Evolutionary conservation across 2,797 vertebrate genomes (phyloP).

Genomic region (Synanceia verrucosa): DNA sequence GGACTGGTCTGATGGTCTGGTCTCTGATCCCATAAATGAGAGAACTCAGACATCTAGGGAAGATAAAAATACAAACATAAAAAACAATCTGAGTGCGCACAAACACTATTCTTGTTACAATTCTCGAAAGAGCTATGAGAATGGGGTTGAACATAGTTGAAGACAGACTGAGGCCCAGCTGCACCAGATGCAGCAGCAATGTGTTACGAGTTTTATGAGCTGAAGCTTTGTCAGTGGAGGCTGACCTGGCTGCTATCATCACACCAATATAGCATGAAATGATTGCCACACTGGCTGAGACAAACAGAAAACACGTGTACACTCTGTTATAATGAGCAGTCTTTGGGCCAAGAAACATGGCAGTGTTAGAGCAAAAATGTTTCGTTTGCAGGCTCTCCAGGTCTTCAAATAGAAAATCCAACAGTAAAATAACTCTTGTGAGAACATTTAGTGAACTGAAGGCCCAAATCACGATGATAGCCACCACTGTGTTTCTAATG

Average conservation of each 20-base stretch:
- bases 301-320: slow-evolving; percentile 25
- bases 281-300: background rate
- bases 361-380: slow-evolving; percentile 10
- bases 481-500: slow-evolving; percentile 48
- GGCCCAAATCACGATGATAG: slow-evolving; percentile 17
- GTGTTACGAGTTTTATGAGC: slow-evolving; percentile 41
- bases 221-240: slow-evolving; percentile 47
- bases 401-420: slow-evolving; percentile 11
- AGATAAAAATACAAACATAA: slow-evolving; percentile 24
- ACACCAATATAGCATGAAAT: slow-evolving; percentile 49
- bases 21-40: slow-evolving; percentile 69
- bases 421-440: slow-evolving; percentile 13
- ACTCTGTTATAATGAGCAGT: background rate
- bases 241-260: slow-evolving; percentile 50
- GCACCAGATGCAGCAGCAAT: slow-evolving; percentile 49
- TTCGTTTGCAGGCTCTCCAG: slow-evolving; percentile 18
- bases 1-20: slow-evolving; percentile 40
- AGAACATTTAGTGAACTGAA: slow-evolving; percentile 3
- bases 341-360: background rate
- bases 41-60: slow-evolving; percentile 62
- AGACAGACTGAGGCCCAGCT: background rate
- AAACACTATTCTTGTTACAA: background rate
- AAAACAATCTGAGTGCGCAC: background rate
- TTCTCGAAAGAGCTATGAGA: background rate
- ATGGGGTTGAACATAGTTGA: background rate